These are phyloP conservation scores for Aegotheles bennettii DNA, from an alignment of 2,113 vertebrate species.

Conservation along the genomic window DNA sequence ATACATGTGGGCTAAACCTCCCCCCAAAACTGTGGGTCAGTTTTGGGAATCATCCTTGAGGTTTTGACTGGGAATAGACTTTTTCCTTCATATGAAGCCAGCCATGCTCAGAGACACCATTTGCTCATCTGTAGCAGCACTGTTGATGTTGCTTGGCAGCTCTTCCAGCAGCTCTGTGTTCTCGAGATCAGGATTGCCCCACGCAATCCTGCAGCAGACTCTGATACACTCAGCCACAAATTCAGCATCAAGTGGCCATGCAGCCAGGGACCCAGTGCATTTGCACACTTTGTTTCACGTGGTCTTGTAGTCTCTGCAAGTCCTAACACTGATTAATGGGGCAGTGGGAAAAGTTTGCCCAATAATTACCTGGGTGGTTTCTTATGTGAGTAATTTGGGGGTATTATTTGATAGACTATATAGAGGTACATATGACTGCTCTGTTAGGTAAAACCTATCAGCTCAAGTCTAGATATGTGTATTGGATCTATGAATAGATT, in stretches of 20 bases:
- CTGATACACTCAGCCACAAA: neutral
- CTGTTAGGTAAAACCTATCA: neutral
- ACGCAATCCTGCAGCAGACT: rapidly evolving
- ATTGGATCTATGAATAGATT: neutral
- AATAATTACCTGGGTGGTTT: neutral
- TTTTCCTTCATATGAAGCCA: neutral
- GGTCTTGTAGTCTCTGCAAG: neutral
- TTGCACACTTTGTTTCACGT: rapidly evolving
- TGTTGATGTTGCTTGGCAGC: neutral
- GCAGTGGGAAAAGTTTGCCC: neutral
- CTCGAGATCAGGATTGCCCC: rapidly evolving
- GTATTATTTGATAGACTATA: neutral
- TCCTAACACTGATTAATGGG: neutral
- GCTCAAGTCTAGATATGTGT: neutral
- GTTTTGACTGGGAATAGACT: neutral
- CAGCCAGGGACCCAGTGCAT: neutral
- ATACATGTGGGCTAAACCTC: neutral
- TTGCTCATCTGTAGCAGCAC: neutral
- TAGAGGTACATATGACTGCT: neutral
- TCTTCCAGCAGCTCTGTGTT: neutral
- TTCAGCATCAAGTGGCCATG: rapidly evolving
- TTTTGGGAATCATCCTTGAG: neutral
- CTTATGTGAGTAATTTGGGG: neutral
- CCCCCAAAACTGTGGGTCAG: neutral
- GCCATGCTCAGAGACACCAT: neutral